A percentile compares a stretch with the other conserved stretches of the same genome.
These are phyloP conservation scores for Cistogaster globosa DNA, from an alignment of 2,888 invertebrate genomes.

Conservation along the genomic window DNA sequence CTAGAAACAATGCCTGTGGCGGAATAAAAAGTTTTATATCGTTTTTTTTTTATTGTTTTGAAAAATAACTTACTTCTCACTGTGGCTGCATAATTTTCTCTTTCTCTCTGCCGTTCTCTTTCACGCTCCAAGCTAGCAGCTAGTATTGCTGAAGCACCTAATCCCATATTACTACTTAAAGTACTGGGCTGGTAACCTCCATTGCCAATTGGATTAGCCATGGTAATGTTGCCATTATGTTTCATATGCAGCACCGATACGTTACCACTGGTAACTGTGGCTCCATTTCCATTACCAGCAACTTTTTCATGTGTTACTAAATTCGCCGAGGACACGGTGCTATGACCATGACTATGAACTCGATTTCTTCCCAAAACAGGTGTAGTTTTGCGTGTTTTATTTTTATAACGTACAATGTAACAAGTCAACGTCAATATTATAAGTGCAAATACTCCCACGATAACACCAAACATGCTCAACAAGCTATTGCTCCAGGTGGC, in stretches of 20 bases:
- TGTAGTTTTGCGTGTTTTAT: slow-evolving; percentile 77
- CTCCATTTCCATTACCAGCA: slow-evolving; percentile 77
- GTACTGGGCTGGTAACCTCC: slow-evolving; percentile 81
- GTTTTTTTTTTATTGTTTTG: neutral
- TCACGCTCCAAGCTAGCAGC: slow-evolving; percentile 84
- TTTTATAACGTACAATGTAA: slow-evolving; percentile 89
- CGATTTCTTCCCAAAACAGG: slow-evolving; percentile 80
- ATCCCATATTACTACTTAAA: slow-evolving; percentile 85
- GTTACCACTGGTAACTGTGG: slow-evolving; percentile 76
- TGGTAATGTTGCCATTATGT: slow-evolving; percentile 78
- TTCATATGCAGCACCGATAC: slow-evolving; percentile 81
- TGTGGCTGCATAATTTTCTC: slow-evolving; percentile 84
- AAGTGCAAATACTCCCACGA: slow-evolving; percentile 88
- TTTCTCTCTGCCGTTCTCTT: slow-evolving; percentile 82
- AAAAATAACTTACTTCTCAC: slow-evolving; percentile 84
- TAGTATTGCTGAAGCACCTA: slow-evolving; percentile 86
- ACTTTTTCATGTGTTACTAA: slow-evolving; percentile 81
- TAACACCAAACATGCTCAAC: slow-evolving; percentile 87
- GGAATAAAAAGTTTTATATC: neutral
- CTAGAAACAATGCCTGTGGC: slow-evolving; percentile 83
- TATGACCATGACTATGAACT: slow-evolving; percentile 81
- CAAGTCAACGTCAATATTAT: slow-evolving; percentile 89
- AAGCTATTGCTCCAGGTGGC: slow-evolving; percentile 83
- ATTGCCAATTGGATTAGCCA: slow-evolving; percentile 81
- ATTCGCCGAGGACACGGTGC: slow-evolving; percentile 82